Conservation (phyloP, 2,797 vertebrate genomes). For the Champsocephalus gunnari region DNA sequence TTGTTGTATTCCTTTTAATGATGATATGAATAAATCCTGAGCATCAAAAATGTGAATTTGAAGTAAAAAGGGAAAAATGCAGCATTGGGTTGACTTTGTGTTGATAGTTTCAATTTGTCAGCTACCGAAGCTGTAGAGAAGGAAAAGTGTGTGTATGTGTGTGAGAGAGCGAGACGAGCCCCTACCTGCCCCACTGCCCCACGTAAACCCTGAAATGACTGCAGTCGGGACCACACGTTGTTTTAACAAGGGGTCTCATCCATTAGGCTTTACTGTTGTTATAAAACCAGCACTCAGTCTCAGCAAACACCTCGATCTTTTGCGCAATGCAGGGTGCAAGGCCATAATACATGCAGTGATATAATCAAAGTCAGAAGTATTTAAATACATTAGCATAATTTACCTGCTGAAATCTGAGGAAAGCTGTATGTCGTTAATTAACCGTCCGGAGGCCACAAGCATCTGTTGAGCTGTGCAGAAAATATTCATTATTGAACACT, state of each 20-base stretch:
- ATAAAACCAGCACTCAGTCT: conserved; percentile 27
- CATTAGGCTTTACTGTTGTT: conserved; percentile 45
- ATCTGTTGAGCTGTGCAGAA: background rate
- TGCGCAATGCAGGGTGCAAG: background rate
- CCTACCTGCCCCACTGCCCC: conserved; percentile 54
- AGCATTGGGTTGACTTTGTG: no score
- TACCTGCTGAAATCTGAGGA: conserved; percentile 19
- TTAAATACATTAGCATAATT: background rate
- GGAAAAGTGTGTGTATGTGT: conserved; percentile 2
- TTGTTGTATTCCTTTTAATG: background rate
- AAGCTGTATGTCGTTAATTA: conserved; percentile 12
- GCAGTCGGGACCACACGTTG: conserved; percentile 40
- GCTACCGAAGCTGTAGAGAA: background rate
- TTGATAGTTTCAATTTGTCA: background rate
- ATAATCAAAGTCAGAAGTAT: background rate
- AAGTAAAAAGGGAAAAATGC: background rate
- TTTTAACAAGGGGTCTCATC: conserved; percentile 34
- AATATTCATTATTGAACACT: background rate
- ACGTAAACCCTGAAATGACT: conserved; percentile 59
- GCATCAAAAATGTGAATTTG: background rate
- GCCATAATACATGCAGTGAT: background rate
- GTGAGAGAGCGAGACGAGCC: conserved; percentile 55
- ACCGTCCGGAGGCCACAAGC: background rate
- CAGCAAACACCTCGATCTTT: background rate
- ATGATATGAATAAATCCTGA: background rate